Base-by-base conservation (phyloP, 2,888 invertebrate species). In the Neria commutata region DNA sequence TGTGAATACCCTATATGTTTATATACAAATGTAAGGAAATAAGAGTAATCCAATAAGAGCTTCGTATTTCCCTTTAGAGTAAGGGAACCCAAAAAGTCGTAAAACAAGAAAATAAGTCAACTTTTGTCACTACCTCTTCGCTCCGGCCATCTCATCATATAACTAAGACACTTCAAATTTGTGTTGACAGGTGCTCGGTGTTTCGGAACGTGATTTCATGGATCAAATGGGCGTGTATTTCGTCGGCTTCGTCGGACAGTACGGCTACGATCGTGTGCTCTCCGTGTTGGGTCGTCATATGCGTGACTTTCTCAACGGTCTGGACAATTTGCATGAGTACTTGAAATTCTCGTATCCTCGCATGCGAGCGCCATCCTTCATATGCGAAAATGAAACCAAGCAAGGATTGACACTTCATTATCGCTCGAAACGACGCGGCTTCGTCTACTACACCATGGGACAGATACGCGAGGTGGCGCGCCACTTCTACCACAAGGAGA, bases 261-360 rank as follows among this genome's bases (percentile, higher is more conserved):
- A 96, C 76, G 97, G 96, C 14, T 97, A 98, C 82, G 96, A 97
- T 83, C 85, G 93, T 53, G 94, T 95, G 0, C 82, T 95, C 5
- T 92, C 93, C 1, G 94, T 95, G 0, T 85, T 95, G 17, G 97
- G 97, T 1, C 86, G 97, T 4, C 94, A 97, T 79, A 92, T 98
- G 89, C 85, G 97, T 54, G 97, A 98, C 82, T 98, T 98, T 76
- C 87, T 98, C 2, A 98, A 97, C 77, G 96, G 94, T 0, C 84
- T 98, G 69, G 98, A 98, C 83, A 98, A 98, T 83, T 85, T 98
- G 23, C 98, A 98, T 80, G 98, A 98, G 80, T 98, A 98, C 80
- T 85, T 98, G 48, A 93, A 97, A 81, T 96, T 96, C 83, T 95
- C 95, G 54, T 97, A 97, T 78, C 96, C 96, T 0, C 86, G 91